Evolutionary conservation across 2,888 invertebrate genomes (phyloP), one percentile per base, ranked within the genome.

Genomic region (Calameuta idolon): DNA sequence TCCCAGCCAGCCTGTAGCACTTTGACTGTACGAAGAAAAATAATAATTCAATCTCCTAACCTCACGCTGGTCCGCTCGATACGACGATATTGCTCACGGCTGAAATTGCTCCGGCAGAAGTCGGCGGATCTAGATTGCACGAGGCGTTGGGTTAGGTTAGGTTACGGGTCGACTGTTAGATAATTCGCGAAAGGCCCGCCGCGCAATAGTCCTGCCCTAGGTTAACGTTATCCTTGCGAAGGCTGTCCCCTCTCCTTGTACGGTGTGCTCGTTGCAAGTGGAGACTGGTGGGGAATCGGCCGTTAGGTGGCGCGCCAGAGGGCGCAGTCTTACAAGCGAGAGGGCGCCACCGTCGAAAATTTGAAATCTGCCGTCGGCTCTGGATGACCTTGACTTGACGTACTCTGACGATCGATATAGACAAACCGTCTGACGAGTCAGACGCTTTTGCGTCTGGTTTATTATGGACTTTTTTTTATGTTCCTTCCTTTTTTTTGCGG

Each of bases 161-260:
- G 55, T 55, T 55, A 23, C 15, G 55, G 55, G 55, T 55, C 75
- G 76, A 35, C 34, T 73, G 78, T 73, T 76, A 76, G 78, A 78
- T 78, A 78, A 78, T 78, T 78, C 76, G 78, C 69, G 31, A 31
- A 34, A 31, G 34, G 71, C 71, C 12, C 9, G 69, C 31, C 71
- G 73, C 76, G 78, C 76, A 81, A 87, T 83, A 83, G 85, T 86
- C 87, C 88, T 89, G 89, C 87, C 89, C 89, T 90, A 89, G 89
- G 89, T 84, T 90, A 90, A 90, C 87, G 85, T 89, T 87, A 90
- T 88, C 88, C 88, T 88, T 86, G 81, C 81, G 71, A 55, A 55
- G 55, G 55, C 55, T 55, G 77, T 55, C 55, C 55, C 55, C 55
- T 55, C 55, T 55, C 23, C 55, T 55, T 23, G 55, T 55, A 55